Percentiles rank a stretch among this genome's conserved stretches.
These are phyloP conservation scores for Ecliptopera silaceata DNA, from an alignment of 2,888 invertebrate species.

Conservation along the genomic window DNA sequence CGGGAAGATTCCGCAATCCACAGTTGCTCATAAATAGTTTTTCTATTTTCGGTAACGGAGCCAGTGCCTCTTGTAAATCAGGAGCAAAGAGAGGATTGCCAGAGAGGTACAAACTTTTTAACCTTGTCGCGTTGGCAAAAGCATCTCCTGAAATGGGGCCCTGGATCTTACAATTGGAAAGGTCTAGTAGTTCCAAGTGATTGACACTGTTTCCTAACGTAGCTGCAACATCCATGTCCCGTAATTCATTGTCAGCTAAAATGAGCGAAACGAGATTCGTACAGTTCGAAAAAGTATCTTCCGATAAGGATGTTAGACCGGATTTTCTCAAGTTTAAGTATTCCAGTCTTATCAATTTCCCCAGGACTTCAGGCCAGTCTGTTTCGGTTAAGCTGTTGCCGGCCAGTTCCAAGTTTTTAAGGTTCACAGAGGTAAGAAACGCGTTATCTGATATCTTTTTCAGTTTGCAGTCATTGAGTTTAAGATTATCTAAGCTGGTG, in stretches of 20 bases:
- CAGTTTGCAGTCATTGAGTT: conserved; percentile 86
- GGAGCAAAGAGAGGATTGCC: conserved; percentile 87
- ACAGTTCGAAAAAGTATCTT: conserved; percentile 85
- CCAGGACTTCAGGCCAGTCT: conserved; percentile 85
- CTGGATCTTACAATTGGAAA: conserved; percentile 86
- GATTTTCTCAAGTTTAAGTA: conserved; percentile 85
- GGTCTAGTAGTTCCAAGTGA: conserved; percentile 85
- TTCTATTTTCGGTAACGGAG: conserved; percentile 85
- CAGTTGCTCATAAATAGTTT: conserved; percentile 87
- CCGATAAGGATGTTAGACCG: conserved; percentile 83
- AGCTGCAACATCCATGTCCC: conserved; percentile 84
- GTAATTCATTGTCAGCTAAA: conserved; percentile 85
- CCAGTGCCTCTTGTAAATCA: conserved; percentile 86
- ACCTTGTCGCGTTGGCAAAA: conserved; percentile 86
- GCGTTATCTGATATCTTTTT: conserved; percentile 80
- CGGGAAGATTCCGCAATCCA: conserved; percentile 84
- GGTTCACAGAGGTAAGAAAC: conserved; percentile 82
- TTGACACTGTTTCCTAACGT: conserved; percentile 85
- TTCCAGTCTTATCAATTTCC: conserved; percentile 84
- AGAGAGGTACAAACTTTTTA: conserved; percentile 85
- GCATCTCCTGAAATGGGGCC: conserved; percentile 87
- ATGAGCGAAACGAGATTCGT: conserved; percentile 85
- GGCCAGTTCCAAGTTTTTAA: conserved; percentile 85
- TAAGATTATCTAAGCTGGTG: conserved; percentile 85
- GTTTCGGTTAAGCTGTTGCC: conserved; percentile 82